Base-by-base conservation (phyloP, 2,888 invertebrate species). In the Tetheella fluctuosa region DNA sequence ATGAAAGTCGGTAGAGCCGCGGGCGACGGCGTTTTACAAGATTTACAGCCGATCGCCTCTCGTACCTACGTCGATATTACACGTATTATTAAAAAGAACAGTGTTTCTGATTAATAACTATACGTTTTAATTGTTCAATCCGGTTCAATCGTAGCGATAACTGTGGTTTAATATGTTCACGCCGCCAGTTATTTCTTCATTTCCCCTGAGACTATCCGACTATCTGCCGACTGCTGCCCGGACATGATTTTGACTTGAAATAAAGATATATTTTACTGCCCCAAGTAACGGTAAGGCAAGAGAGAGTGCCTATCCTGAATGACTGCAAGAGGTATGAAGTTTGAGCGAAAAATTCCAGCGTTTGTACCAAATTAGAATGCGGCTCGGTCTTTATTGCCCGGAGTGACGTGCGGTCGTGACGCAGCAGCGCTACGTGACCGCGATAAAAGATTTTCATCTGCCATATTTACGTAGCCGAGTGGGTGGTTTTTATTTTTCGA, bases 371-470 rank as follows among this genome's bases (percentile, higher is more conserved):
- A 90, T 92, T 90, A 91, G 89, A 92, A 91, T 91, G 90, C 90
- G 88, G 90, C 85, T 72, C 84, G 86, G 81, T 86, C 85, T 92
- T 91, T 91, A 91, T 89, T 83, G 88, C 83, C 77, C 76, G 80
- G 89, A 91, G 91, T 93, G 92, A 91, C 89, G 89, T 80, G 88
- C 90, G 88, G 80, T 92, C 92, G 92, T 93, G 93, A 91, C 90
- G 90, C 87, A 76, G 85, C 88, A 81, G 82, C 79, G 87, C 86
- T 91, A 93, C 93, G 93, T 93, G 93, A 92, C 92, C 89, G 86
- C 87, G 93, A 93, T 93, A 93, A 93, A 91, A 93, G 93, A 93
- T 92, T 91, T 91, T 89, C 92, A 93, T 93, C 93, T 92, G 88
- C 90, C 88, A 90, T 93, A 92, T 93, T 92, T 92, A 91, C 91